phyloP scores from a whole-genome alignment of 2,797 vertebrate species.

The Rhinatrema bivittatum region DNA sequence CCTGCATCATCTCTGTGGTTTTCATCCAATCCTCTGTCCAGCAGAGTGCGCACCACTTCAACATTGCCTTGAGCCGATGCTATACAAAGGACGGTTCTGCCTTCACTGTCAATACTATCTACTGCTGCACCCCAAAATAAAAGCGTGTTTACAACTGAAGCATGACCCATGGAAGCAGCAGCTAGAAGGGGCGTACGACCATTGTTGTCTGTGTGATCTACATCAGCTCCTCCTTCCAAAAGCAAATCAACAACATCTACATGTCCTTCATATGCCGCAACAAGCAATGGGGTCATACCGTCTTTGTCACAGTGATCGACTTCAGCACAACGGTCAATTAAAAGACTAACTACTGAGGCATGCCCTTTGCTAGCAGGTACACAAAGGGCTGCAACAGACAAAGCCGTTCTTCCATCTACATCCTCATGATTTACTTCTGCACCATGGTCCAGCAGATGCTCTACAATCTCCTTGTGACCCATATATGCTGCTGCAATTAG shows the following conservation, averaged over 20 bases:
- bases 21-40: constrained; percentile 95
- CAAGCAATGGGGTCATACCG: constrained; percentile 93
- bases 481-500: constrained; percentile 95
- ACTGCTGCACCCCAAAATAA: constrained; percentile 97
- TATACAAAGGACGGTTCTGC: constrained; percentile 93
- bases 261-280: constrained; percentile 95
- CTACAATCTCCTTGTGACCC: constrained; percentile 94
- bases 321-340: constrained; percentile 89
- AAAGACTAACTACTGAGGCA: constrained; percentile 86
- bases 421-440: constrained; percentile 94
- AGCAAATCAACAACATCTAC: constrained; percentile 95
- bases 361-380: constrained; percentile 95
- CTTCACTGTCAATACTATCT: constrained; percentile 94
- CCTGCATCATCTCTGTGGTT: constrained; percentile 95
- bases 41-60: constrained; percentile 92
- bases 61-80: constrained; percentile 97
- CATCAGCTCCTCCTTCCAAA: constrained; percentile 91
- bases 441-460: constrained; percentile 89
- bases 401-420: constrained; percentile 87
- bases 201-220: constrained; percentile 94
- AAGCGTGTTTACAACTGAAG: constrained; percentile 87
- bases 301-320: constrained; percentile 97
- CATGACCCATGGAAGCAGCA: constrained; percentile 95
- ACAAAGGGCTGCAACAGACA: constrained; percentile 92
- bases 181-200: constrained; percentile 93